A percentile compares a stretch with the other conserved stretches of the same genome.
phyloP scores from a whole-genome alignment of 2,888 invertebrate species.

The Suillia variegata region DNA sequence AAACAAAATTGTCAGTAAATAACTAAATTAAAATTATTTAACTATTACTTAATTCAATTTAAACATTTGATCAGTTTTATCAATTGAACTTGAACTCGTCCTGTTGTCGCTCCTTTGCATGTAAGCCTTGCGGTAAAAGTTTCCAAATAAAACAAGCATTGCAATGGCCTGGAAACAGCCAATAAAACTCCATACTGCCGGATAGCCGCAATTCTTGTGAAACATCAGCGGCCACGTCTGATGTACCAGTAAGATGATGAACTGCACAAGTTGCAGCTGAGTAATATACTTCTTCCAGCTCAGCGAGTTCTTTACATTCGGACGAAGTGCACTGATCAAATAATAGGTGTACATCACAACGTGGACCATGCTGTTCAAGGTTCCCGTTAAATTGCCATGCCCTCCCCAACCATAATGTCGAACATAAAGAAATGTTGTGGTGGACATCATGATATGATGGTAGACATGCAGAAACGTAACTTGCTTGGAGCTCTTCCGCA shows the following conservation, averaged over 20 bases:
- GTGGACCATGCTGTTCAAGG: conserved; percentile 78
- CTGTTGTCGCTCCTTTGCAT: no score
- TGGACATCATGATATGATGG: conserved; percentile 34
- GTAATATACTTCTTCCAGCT: conserved; percentile 83
- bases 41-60: no score
- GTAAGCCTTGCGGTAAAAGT: not conserved
- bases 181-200: not conserved
- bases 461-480: conserved; percentile 36
- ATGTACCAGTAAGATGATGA: conserved; percentile 47
- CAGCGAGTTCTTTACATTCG: conserved; percentile 70
- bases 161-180: not conserved
- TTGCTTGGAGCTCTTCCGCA: conserved; percentile 39
- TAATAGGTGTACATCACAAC: conserved; percentile 84
- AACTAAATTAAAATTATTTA: no score
- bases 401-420: conserved; percentile 67
- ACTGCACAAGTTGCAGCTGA: conserved; percentile 77
- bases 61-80: no score
- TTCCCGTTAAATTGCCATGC: conserved; percentile 68
- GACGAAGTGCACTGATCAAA: conserved; percentile 72
- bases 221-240: not conserved
- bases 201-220: not conserved
- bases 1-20: no score
- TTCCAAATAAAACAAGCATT: not conserved
- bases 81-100: no score
- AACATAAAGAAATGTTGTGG: not conserved